phyloP scores from a whole-genome alignment of 2,888 invertebrate species.

The Dryococelus australis region DNA sequence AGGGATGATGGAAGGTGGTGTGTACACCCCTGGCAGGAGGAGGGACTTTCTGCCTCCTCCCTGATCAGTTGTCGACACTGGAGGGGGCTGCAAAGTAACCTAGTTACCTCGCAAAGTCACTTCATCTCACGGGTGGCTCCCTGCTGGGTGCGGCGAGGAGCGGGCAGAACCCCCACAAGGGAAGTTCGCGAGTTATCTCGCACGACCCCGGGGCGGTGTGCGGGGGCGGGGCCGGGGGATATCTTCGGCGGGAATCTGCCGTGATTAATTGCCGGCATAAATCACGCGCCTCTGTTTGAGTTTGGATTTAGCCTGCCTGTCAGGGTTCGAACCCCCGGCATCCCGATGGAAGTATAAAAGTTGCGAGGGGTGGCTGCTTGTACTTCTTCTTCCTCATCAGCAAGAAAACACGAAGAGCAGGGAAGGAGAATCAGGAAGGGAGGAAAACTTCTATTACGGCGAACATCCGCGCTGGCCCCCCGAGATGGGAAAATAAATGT shows the following conservation, averaged over 20 bases:
- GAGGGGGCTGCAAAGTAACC: slow-evolving; percentile 1
- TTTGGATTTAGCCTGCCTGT: slow-evolving; percentile 11
- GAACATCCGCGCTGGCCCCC: not conserved
- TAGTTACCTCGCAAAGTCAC: slow-evolving; percentile 11
- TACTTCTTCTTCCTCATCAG: not conserved
- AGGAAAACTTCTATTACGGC: not conserved
- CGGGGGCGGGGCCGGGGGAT: not conserved
- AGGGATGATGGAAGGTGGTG: not conserved
- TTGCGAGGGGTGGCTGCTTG: not conserved
- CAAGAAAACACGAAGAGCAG: not conserved
- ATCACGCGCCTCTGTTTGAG: slow-evolving; percentile 6
- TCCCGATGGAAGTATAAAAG: slow-evolving; percentile 7
- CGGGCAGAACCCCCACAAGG: not conserved
- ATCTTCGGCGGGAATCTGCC: not conserved
- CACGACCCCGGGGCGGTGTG: not conserved
- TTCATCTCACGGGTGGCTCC: not conserved
- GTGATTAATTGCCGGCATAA: slow-evolving; percentile 28
- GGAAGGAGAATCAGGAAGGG: not conserved
- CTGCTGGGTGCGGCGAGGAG: not conserved
- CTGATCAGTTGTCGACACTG: not conserved
- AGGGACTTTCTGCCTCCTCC: not conserved
- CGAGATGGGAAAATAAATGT: slow-evolving; percentile 2
- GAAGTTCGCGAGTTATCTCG: not conserved
- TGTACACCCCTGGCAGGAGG: not conserved
- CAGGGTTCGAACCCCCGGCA: not conserved